Evolutionary conservation across 2,888 invertebrate genomes (phyloP).

Genomic region (Lochmaea crataegi): DNA sequence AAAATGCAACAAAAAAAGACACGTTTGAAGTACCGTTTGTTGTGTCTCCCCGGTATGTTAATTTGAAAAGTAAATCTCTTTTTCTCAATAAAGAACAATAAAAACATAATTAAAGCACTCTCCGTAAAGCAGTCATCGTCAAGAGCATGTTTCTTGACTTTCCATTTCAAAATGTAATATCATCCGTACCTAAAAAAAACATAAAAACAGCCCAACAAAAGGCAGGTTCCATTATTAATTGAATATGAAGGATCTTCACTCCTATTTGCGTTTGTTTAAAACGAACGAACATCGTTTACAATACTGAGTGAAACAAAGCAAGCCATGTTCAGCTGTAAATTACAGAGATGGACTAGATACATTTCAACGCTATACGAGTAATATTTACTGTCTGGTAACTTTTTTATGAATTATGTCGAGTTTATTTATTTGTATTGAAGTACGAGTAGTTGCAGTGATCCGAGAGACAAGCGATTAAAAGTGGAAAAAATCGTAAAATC

Average conservation of each 20-base stretch:
- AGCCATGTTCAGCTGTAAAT: background rate
- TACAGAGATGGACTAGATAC: background rate
- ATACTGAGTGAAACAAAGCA: slow-evolving; percentile 9
- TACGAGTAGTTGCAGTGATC: too few species aligned
- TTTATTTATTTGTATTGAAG: too few species aligned
- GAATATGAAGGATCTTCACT: slow-evolving; percentile 23
- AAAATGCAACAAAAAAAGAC: too few species aligned
- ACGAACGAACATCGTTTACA: slow-evolving; percentile 19
- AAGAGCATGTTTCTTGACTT: background rate
- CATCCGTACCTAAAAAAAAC: background rate
- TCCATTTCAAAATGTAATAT: slow-evolving; percentile 2
- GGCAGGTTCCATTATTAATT: slow-evolving; percentile 26
- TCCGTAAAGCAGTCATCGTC: background rate
- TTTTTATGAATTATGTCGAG: too few species aligned
- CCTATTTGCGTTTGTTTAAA: slow-evolving; percentile 10
- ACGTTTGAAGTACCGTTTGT: too few species aligned
- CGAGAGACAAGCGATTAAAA: too few species aligned
- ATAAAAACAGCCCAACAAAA: slow-evolving; percentile 11
- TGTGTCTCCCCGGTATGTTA: too few species aligned
- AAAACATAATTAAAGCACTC: slow-evolving; percentile 5
- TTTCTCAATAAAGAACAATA: background rate
- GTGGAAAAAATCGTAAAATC: too few species aligned
- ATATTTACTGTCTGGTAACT: too few species aligned
- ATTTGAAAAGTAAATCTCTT: too few species aligned
- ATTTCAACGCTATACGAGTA: too few species aligned